Base-by-base conservation (phyloP, 1,140 invertebrate species). In the Dicyema japonicum region DNA sequence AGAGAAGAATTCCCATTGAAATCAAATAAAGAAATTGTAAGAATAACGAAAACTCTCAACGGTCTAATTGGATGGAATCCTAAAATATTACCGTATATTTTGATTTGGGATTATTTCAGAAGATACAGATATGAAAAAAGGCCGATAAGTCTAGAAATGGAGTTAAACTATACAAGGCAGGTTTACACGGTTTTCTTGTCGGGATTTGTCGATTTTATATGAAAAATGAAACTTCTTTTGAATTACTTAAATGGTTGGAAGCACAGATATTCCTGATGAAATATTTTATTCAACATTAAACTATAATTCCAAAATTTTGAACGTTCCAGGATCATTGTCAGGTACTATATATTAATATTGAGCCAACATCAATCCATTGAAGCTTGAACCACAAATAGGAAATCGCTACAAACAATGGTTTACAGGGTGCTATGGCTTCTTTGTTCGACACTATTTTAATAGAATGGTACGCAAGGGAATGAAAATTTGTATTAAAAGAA, bases 21-120 rank as follows among this genome's bases (percentile, higher is more conserved):
- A 30, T 42, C 43, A 0, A 44, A 44, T 34, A 21, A 26, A 5
- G 42, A 47, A 27, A 32, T 47, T 2, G 43, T 46, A 7, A 35
- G 38, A 26, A 40, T 44, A 16, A 29, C 44, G 4, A 36, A 36
- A 5, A 27, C 31, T 5, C 40, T 34, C 19, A 40, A 44, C 22
- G 40, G 5, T 18, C 37, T 6, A 46, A 45, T 29, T 34, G 38
- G 27, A 34, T 42, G 2, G n/a, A n/a, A n/a, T n/a, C n/a, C n/a
- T n/a, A n/a, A n/a, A n/a, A n/a, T n/a, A n/a, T n/a, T n/a, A n/a
- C n/a, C n/a, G n/a, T n/a, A n/a, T n/a, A n/a, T n/a, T n/a, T n/a
- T n/a, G n/a, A n/a, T n/a, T n/a, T n/a, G n/a, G n/a, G n/a, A n/a
- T n/a, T n/a, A n/a, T n/a, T n/a, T n/a, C n/a, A n/a, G n/a, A n/a